phyloP scores from a whole-genome alignment of 1,140 invertebrate genomes.

The Lepidurus apus region DNA sequence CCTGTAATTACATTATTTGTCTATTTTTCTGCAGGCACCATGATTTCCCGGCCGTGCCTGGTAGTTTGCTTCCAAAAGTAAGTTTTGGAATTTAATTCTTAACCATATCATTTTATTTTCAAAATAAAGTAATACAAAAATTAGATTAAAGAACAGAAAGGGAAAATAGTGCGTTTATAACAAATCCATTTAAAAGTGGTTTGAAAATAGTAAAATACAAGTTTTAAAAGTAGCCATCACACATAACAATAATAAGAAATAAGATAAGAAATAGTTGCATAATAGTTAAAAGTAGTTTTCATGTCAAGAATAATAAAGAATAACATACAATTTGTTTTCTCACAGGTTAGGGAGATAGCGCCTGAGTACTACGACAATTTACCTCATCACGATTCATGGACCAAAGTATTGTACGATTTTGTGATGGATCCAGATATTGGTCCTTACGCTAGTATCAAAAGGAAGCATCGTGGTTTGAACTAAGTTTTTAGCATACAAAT shows the following conservation, averaged over 20 bases:
- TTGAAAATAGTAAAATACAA: too few relatives aligned
- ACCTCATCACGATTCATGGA: slow-evolving; percentile 90
- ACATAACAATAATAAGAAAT: too few relatives aligned
- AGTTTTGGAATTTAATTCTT: slow-evolving; percentile 28
- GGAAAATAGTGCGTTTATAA: too few relatives aligned
- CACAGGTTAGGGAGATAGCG: slow-evolving; percentile 91
- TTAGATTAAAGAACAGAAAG: too few relatives aligned
- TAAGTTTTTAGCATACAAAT: too few relatives aligned
- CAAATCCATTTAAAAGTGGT: too few relatives aligned
- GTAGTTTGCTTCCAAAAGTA: slow-evolving; percentile 81
- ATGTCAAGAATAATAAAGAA: neutral
- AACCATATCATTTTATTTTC: too few relatives aligned
- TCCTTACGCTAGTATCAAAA: slow-evolving; percentile 89
- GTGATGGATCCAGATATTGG: slow-evolving; percentile 93
- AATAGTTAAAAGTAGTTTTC: neutral
- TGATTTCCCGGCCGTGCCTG: slow-evolving; percentile 94
- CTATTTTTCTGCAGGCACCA: slow-evolving; percentile 56
- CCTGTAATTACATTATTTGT: neutral
- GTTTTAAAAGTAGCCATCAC: too few relatives aligned
- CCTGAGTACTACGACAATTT: slow-evolving; percentile 92
- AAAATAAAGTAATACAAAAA: too few relatives aligned
- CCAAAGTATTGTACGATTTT: slow-evolving; percentile 89
- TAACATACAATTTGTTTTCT: slow-evolving; percentile 67
- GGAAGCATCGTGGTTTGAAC: slow-evolving; percentile 51
- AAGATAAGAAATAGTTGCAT: neutral